phyloP scores from a whole-genome alignment of 1,140 invertebrate species.

The Drosophila tropicalis region DNA sequence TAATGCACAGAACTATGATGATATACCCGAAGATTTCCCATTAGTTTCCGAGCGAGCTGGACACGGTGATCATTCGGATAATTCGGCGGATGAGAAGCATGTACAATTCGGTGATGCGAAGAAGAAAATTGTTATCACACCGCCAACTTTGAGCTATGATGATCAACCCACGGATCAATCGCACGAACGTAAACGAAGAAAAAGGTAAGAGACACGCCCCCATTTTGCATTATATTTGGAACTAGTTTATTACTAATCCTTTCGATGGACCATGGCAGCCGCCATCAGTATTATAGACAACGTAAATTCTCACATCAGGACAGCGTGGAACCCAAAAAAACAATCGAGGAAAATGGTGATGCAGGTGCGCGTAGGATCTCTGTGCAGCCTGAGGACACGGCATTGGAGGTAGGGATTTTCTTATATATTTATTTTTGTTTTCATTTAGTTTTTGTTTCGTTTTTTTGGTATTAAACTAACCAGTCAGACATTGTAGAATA shows the following conservation, averaged over 20 bases:
- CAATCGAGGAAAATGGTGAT: slow-evolving; percentile 79
- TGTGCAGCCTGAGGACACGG: slow-evolving; percentile 90
- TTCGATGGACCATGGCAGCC: slow-evolving; percentile 73
- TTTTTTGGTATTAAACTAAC: not conserved
- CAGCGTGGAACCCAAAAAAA: slow-evolving; percentile 82
- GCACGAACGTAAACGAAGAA: slow-evolving; percentile 82
- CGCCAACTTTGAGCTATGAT: slow-evolving; percentile 75
- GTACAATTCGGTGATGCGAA: slow-evolving; percentile 78
- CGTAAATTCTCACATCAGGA: slow-evolving; percentile 91
- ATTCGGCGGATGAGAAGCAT: slow-evolving; percentile 79
- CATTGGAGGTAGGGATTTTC: slow-evolving; percentile 84
- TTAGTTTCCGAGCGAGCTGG: slow-evolving; percentile 80
- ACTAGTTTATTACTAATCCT: not conserved
- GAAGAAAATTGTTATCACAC: slow-evolving; percentile 73
- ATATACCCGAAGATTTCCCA: slow-evolving; percentile 83
- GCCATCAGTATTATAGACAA: slow-evolving; percentile 86
- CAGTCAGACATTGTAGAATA: not conserved
- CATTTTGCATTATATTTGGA: too few relatives aligned
- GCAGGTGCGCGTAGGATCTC: slow-evolving; percentile 85
- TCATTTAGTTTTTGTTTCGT: not conserved
- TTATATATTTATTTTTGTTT: not conserved
- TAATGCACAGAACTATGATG: slow-evolving; percentile 84
- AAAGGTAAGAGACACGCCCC: slow-evolving; percentile 55
- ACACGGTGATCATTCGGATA: slow-evolving; percentile 82
- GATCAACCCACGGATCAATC: slow-evolving; percentile 81